phyloP scores from a whole-genome alignment of 1,140 invertebrate species.

The Trichogramma pretiosum region DNA sequence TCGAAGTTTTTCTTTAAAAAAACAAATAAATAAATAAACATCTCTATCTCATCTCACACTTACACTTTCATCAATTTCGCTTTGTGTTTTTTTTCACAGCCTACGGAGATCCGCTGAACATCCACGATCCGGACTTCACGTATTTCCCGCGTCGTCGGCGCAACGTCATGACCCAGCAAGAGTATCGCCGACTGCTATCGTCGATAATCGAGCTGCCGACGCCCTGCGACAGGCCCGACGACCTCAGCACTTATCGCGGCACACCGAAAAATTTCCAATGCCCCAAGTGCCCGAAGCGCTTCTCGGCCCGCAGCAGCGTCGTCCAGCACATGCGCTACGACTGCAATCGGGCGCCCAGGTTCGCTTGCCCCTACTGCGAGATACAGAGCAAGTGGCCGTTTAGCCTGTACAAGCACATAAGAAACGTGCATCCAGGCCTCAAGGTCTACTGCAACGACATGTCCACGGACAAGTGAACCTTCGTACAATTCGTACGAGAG shows the following conservation, averaged over 20 bases:
- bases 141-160: not conserved
- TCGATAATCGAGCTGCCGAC: constrained; percentile 3
- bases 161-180: too few species aligned
- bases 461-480: not conserved
- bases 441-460: constrained; percentile 8
- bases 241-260: not conserved
- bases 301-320: constrained; percentile 11
- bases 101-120: too few species aligned
- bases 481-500: too few species aligned
- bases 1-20: too few species aligned
- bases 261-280: constrained; percentile 8
- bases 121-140: not conserved
- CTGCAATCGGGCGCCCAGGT: constrained; percentile 11
- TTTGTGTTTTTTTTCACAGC: not conserved
- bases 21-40: too few species aligned
- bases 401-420: constrained; percentile 14
- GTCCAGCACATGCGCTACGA: constrained; percentile 14
- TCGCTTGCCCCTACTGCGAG: constrained; percentile 10
- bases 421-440: not conserved
- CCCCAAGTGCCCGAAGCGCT: constrained; percentile 10
- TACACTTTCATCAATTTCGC: too few species aligned
- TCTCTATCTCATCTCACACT: too few species aligned
- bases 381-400: constrained; percentile 16
- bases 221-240: not conserved
- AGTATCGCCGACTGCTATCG: not conserved